Evolutionary conservation across 2,113 vertebrate species (phyloP).

Genomic region (Phalacrocorax carbo): DNA sequence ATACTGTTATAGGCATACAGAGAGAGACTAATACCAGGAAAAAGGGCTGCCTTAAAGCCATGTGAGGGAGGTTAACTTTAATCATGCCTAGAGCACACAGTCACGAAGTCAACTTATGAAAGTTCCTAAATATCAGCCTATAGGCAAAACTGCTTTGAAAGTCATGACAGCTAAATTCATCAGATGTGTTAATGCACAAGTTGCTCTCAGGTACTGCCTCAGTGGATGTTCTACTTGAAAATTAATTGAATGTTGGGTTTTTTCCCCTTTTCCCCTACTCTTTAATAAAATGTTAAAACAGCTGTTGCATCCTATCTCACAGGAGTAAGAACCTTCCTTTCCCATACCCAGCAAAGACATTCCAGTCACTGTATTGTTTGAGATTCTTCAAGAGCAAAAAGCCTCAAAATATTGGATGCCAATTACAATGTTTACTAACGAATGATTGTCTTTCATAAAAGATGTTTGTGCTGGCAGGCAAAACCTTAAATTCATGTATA

Average conservation of each 20-base stretch:
- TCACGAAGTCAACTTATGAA: neutral
- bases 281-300: neutral
- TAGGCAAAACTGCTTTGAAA: neutral
- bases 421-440: neutral
- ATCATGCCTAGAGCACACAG: neutral
- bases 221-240: neutral
- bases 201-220: neutral
- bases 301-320: neutral
- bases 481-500: neutral
- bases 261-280: neutral
- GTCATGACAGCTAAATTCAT: neutral
- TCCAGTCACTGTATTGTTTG: neutral
- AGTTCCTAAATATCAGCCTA: neutral
- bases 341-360: fast-evolving
- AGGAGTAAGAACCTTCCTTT: neutral
- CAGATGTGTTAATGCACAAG: neutral
- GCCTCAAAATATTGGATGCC: neutral
- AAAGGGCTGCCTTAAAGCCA: neutral
- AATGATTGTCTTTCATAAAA: neutral
- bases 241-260: neutral
- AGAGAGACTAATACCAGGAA: neutral
- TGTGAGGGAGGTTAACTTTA: neutral
- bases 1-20: neutral
- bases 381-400: neutral
- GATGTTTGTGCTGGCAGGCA: neutral